phyloP scores from a whole-genome alignment of 2,113 vertebrate genomes.

The Tachysurus vachellii region DNA sequence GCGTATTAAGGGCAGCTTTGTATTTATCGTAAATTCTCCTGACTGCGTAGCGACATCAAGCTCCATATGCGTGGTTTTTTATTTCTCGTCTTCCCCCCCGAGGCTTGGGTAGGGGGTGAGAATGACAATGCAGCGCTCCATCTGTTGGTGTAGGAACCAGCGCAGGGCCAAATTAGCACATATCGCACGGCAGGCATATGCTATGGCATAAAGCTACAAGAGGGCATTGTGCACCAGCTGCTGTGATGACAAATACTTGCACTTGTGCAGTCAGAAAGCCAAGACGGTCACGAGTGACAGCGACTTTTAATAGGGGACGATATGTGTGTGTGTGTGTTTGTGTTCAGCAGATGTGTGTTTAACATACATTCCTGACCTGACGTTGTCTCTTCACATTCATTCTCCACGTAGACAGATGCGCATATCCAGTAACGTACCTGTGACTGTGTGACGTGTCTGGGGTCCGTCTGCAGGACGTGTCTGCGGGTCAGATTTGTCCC shows the following conservation, averaged over 20 bases:
- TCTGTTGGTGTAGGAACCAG: conserved; percentile 86
- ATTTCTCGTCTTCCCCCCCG: conserved; percentile 75
- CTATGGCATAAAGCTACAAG: conserved; percentile 93
- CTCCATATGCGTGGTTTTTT: conserved; percentile 94
- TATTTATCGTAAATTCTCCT: conserved; percentile 78
- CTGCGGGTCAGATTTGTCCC: conserved; percentile 23
- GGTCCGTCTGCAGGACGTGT: background rate
- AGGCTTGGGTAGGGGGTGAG: conserved; percentile 85
- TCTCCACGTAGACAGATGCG: background rate
- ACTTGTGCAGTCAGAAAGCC: conserved; percentile 88
- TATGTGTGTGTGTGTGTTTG: background rate
- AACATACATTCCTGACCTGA: conserved; percentile 1
- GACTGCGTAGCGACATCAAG: conserved; percentile 39
- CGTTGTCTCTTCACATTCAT: background rate
- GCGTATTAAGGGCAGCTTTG: conserved; percentile 72
- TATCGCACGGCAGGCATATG: conserved; percentile 93
- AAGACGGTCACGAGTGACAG: conserved; percentile 73
- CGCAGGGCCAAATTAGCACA: conserved; percentile 91
- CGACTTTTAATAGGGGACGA: conserved; percentile 12
- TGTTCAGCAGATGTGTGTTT: background rate
- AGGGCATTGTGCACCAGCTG: conserved; percentile 93
- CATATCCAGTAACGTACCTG: background rate
- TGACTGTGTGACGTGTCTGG: background rate
- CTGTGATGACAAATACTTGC: conserved; percentile 93
- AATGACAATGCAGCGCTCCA: conserved; percentile 95